phyloP scores from a whole-genome alignment of 2,797 vertebrate genomes.

The Schizopygopsis pylzovi region DNA sequence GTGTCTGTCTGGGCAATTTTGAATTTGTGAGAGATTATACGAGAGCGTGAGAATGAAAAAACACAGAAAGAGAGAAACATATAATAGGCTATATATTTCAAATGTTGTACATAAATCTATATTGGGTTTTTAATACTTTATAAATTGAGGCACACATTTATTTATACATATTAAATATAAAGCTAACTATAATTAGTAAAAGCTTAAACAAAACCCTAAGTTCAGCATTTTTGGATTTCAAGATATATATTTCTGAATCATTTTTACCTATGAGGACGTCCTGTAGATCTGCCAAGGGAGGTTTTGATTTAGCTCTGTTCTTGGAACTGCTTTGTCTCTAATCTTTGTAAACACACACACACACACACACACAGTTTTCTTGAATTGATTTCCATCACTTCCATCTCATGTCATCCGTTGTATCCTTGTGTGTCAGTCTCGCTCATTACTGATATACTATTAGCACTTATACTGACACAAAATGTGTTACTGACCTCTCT shows the following conservation, averaged over 20 bases:
- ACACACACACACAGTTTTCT: background rate
- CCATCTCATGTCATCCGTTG: constrained; percentile 17
- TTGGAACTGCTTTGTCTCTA: background rate
- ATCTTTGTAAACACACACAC: background rate
- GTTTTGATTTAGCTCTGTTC: background rate
- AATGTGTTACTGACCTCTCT: constrained; percentile 20
- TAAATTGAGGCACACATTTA: background rate
- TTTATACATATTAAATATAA: background rate
- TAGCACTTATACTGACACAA: background rate
- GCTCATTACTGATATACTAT: background rate
- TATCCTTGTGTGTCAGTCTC: constrained; percentile 16
- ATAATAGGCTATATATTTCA: too few relatives aligned
- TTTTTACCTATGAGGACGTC: background rate
- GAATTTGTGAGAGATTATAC: background rate
- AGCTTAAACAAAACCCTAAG: too few relatives aligned
- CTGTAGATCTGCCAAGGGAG: background rate
- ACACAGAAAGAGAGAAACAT: background rate
- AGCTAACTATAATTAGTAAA: background rate
- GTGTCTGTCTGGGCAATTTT: background rate
- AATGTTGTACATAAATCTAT: background rate
- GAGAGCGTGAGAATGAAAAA: background rate
- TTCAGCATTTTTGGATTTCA: background rate
- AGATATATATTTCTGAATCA: background rate
- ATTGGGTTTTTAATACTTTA: background rate
- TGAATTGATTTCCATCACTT: constrained; percentile 4